phyloP scores from a whole-genome alignment of 2,113 vertebrate species.

The Tetrao urogallus region DNA sequence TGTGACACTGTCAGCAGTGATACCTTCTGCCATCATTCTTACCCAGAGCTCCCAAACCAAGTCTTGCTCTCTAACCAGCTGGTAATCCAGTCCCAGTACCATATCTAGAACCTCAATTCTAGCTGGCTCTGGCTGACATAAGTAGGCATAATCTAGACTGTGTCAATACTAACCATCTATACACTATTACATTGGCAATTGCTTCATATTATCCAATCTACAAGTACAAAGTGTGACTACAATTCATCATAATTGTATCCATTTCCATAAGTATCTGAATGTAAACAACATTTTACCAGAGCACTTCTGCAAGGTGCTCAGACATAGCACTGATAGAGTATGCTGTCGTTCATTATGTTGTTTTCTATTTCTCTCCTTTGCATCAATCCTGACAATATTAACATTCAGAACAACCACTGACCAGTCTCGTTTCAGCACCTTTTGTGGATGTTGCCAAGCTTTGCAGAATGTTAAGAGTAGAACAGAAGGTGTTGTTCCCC shows the following conservation, averaged over 20 bases:
- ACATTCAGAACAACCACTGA: not conserved
- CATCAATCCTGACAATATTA: not conserved
- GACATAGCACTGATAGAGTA: not conserved
- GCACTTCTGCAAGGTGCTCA: not conserved
- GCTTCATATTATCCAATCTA: not conserved
- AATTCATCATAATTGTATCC: not conserved
- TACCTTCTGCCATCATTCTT: not conserved
- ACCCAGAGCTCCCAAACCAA: not conserved
- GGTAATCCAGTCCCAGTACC: not conserved
- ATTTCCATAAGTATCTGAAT: not conserved
- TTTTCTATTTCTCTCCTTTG: not conserved
- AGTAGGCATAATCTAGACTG: not conserved
- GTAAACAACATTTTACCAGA: not conserved
- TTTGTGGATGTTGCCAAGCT: not conserved
- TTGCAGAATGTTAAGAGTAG: not conserved
- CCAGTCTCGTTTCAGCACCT: not conserved
- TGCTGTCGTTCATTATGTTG: not conserved
- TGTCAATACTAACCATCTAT: not conserved
- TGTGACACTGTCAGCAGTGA: not conserved
- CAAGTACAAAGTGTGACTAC: not conserved
- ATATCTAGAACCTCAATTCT: not conserved
- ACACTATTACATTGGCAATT: not conserved
- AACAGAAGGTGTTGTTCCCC: not conserved
- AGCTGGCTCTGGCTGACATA: not conserved
- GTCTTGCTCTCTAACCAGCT: too few relatives aligned